phyloP scores from a whole-genome alignment of 2,113 vertebrate species.

The Neotoma lepida region DNA sequence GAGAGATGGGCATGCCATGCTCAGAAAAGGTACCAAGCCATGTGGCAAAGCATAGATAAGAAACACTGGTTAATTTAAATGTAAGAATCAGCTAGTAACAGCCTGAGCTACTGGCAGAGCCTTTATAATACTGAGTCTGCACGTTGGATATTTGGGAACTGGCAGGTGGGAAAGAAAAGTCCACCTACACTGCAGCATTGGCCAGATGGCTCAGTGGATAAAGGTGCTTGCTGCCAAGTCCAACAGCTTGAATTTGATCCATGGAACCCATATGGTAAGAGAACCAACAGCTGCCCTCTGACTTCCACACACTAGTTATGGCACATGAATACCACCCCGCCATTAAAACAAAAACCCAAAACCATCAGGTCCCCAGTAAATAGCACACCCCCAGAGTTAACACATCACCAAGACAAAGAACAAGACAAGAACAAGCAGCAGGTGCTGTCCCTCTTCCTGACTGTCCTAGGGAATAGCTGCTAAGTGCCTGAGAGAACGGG shows the following conservation, averaged over 20 bases:
- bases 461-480: background rate
- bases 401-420: background rate
- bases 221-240: background rate
- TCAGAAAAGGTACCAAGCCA: too few relatives aligned
- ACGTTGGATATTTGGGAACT: too few relatives aligned
- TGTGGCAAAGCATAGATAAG: too few relatives aligned
- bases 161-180: too few relatives aligned
- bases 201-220: background rate
- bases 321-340: background rate
- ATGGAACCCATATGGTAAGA: background rate
- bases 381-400: background rate
- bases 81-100: too few relatives aligned
- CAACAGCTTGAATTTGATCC: background rate
- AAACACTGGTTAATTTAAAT: too few relatives aligned
- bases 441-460: too few relatives aligned
- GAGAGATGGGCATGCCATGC: too few relatives aligned
- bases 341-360: background rate
- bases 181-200: background rate
- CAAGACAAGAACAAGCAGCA: background rate
- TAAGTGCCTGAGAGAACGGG: fast-evolving
- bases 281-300: background rate
- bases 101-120: too few relatives aligned
- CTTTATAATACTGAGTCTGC: too few relatives aligned
- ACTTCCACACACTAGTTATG: background rate
- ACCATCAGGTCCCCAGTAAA: background rate